phyloP scores from a whole-genome alignment of 2,797 vertebrate species.

The Clarias fuscus region DNA sequence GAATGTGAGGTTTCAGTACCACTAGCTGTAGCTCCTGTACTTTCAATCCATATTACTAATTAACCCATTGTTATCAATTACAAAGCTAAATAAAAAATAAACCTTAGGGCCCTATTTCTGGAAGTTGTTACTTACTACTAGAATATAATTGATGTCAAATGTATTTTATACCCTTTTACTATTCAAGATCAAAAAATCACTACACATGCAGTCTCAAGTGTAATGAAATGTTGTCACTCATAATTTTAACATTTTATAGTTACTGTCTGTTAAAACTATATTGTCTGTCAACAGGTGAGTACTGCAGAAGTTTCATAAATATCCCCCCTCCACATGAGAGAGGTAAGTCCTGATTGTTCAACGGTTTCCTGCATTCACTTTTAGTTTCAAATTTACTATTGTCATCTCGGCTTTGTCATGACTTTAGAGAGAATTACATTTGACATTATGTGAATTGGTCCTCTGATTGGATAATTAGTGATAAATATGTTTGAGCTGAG shows the following conservation, averaged over 20 bases:
- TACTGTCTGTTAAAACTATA: not conserved
- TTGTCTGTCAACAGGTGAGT: constrained; percentile 77
- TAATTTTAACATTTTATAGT: not conserved
- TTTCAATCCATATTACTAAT: not conserved
- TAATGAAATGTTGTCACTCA: not conserved
- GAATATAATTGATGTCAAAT: not conserved
- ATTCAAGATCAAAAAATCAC: not conserved
- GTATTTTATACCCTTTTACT: not conserved
- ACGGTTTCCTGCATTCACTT: not conserved
- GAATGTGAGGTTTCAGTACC: not conserved
- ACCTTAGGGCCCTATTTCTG: not conserved
- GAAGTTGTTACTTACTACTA: not conserved
- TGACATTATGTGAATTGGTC: not conserved
- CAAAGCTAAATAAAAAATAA: not conserved
- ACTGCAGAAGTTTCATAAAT: constrained; percentile 85
- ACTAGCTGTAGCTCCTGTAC: not conserved
- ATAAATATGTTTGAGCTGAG: too few relatives aligned
- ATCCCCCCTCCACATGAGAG: constrained; percentile 82
- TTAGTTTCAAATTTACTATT: not conserved
- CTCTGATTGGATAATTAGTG: too few relatives aligned
- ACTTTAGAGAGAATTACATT: not conserved
- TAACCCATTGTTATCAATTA: not conserved
- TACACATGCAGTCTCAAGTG: not conserved
- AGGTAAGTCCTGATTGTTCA: constrained; percentile 71
- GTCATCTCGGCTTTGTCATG: not conserved